These are phyloP conservation scores for Azemiops feae DNA, from an alignment of 2,113 vertebrate genomes.

Conservation along the genomic window DNA sequence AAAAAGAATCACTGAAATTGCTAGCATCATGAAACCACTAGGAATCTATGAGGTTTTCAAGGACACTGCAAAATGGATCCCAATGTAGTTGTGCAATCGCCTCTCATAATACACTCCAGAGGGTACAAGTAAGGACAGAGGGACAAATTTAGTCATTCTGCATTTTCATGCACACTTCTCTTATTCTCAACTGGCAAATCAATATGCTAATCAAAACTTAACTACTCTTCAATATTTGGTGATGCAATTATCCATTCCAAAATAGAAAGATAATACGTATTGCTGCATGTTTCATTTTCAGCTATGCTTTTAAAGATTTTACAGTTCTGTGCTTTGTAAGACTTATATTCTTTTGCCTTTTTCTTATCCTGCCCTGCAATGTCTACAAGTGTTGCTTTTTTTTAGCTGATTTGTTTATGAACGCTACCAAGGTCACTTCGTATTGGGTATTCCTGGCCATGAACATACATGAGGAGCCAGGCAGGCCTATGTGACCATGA, in stretches of 20 bases:
- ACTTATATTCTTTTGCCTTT: not conserved
- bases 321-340: not conserved
- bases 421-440: not conserved
- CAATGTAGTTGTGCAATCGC: not conserved
- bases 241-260: not conserved
- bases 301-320: not conserved
- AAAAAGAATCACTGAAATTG: not conserved
- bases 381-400: not conserved
- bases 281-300: not conserved
- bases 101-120: not conserved
- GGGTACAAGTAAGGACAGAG: not conserved
- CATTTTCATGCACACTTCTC: not conserved
- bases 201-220: not conserved
- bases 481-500: not conserved
- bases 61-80: not conserved
- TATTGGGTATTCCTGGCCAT: not conserved
- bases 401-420: not conserved
- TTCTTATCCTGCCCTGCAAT: not conserved
- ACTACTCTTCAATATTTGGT: not conserved
- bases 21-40: not conserved
- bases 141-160: not conserved
- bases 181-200: not conserved
- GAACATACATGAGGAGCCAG: not conserved
- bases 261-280: not conserved
- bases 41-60: not conserved